A percentile compares a stretch with the other conserved stretches of the same genome.
Evolutionary conservation across 2,888 invertebrate species (phyloP).

Genomic region (Morpho achilles): DNA sequence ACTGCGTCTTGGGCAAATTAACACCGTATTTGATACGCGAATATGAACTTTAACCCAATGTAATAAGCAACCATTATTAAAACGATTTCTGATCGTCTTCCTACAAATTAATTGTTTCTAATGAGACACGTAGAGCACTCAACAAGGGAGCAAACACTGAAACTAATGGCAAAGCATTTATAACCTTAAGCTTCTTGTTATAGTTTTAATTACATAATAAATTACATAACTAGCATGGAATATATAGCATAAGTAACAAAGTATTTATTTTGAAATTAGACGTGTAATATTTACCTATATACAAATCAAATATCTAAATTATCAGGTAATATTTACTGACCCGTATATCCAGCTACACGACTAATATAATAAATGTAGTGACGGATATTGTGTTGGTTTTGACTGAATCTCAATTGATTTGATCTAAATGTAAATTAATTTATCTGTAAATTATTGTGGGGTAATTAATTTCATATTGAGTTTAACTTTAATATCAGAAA

Average conservation of each 20-base stretch:
- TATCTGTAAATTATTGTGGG: no score
- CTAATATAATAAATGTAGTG: no score
- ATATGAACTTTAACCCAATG: slow-evolving; percentile 20
- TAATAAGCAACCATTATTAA: slow-evolving; percentile 23
- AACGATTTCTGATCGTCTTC: slow-evolving; percentile 32
- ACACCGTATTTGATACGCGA: slow-evolving; percentile 12
- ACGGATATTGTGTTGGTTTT: no score
- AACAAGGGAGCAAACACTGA: slow-evolving; percentile 11
- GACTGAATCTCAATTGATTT: no score
- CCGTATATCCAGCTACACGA: no score
- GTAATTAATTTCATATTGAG: no score
- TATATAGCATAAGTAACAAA: neutral
- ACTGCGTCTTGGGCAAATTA: slow-evolving; percentile 23
- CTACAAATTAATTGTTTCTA: slow-evolving; percentile 59
- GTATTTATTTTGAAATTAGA: slow-evolving; percentile 1
- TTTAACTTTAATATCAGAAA: no score
- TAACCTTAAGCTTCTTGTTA: neutral
- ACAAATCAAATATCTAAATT: neutral
- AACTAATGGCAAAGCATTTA: neutral
- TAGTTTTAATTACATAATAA: slow-evolving; percentile 5
- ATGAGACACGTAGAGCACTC: slow-evolving; percentile 50
- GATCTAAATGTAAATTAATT: no score
- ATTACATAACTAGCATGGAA: neutral
- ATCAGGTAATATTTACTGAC: neutral
- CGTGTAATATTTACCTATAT: neutral